Percentiles rank a stretch among this genome's conserved stretches.
phyloP scores from a whole-genome alignment of 2,113 vertebrate genomes.

The Merops nubicus region DNA sequence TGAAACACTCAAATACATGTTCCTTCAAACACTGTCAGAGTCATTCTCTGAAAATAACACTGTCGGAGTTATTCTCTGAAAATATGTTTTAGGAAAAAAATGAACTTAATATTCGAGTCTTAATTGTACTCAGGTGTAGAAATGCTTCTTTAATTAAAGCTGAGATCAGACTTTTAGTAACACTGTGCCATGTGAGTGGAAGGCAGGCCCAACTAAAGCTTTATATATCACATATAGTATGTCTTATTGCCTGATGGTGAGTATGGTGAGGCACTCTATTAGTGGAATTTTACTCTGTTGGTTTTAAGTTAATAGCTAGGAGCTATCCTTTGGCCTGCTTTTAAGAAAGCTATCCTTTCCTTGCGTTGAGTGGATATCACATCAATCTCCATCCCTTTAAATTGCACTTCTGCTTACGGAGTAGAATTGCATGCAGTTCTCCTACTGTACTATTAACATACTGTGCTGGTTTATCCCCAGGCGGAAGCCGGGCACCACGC shows the following conservation, averaged over 20 bases:
- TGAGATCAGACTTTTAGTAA: neutral
- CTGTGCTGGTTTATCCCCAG: too few species aligned
- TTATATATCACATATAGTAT: neutral
- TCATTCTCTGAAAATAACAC: neutral
- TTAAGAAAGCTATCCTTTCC: conserved; percentile 4
- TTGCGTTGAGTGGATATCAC: neutral
- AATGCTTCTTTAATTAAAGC: conserved; percentile 14
- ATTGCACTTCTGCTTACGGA: conserved; percentile 33
- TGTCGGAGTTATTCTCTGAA: neutral
- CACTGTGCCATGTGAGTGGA: neutral
- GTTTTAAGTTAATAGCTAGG: neutral
- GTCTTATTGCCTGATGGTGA: neutral
- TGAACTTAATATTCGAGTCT: neutral
- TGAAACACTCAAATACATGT: neutral
- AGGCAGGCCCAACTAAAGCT: neutral
- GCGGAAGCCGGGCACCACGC: too few species aligned
- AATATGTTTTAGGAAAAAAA: neutral
- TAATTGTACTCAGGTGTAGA: neutral
- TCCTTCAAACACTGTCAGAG: neutral
- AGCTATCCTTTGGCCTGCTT: neutral
- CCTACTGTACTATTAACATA: neutral
- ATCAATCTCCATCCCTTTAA: conserved; percentile 40
- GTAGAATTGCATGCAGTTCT: neutral
- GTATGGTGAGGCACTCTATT: neutral
- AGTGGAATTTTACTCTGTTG: conserved; percentile 16